Evolutionary conservation across 1,140 invertebrate genomes (phyloP).

Genomic region (Gonioctena quinquepunctata): DNA sequence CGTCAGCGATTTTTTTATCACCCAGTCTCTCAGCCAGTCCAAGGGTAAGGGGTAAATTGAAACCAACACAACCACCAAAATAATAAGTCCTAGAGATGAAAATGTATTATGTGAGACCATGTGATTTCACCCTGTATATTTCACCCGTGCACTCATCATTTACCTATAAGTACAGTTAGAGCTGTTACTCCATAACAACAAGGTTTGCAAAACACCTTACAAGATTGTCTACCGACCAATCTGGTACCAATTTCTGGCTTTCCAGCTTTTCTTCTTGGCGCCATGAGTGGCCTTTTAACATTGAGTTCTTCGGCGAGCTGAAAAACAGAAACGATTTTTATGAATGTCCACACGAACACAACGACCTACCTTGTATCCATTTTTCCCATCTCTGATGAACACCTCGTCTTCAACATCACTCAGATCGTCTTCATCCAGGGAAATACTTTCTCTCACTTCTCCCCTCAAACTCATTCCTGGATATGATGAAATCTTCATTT

Average conservation of each 20-base stretch:
- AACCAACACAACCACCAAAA: slow-evolving; percentile 67
- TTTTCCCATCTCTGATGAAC: slow-evolving; percentile 73
- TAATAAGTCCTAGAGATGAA: slow-evolving; percentile 60
- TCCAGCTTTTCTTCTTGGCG: slow-evolving; percentile 66
- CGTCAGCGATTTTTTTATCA: slow-evolving; percentile 47
- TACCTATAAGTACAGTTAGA: slow-evolving; percentile 60
- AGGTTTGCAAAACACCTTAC: slow-evolving; percentile 62
- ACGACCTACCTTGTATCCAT: slow-evolving; percentile 56
- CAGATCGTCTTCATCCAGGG: slow-evolving; percentile 62
- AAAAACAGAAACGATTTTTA: slow-evolving; percentile 27
- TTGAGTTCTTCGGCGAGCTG: slow-evolving; percentile 70
- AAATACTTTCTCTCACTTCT: slow-evolving; percentile 53
- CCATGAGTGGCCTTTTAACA: slow-evolving; percentile 76
- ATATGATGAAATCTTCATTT: slow-evolving; percentile 49
- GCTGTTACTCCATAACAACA: slow-evolving; percentile 67
- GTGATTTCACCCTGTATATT: too few species aligned
- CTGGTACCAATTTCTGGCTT: slow-evolving; percentile 55
- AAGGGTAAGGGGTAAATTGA: slow-evolving; percentile 68
- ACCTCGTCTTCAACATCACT: slow-evolving; percentile 78
- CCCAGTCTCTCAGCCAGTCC: slow-evolving; percentile 64
- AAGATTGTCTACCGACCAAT: slow-evolving; percentile 59
- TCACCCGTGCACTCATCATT: too few species aligned
- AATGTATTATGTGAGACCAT: too few species aligned
- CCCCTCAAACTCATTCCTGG: slow-evolving; percentile 50
- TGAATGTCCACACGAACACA: background rate